A percentile compares a stretch with the other conserved stretches of the same genome.
Conservation (phyloP, 1,140 invertebrate species). For the Halictus rubicundus region DNA sequence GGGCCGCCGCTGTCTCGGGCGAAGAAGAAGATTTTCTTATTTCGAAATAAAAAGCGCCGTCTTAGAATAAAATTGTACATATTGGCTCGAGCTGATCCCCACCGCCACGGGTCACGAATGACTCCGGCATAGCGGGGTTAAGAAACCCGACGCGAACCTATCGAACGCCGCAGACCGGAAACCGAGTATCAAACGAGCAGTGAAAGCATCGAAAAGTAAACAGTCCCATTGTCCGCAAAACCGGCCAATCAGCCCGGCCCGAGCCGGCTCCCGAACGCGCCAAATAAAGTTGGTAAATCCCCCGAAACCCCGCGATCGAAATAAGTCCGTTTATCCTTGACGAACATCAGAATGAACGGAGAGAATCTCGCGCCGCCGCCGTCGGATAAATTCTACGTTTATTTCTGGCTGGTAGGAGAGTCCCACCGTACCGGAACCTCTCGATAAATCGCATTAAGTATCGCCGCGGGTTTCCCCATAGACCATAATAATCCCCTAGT, state of each 20-base stretch:
- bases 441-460: constrained; percentile 1
- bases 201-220: background rate
- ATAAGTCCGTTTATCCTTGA: constrained; percentile 47
- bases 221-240: background rate
- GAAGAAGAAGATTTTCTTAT: no score
- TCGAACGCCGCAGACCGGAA: no score
- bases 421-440: background rate
- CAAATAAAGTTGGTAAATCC: constrained; percentile 43
- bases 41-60: no score
- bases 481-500: no score
- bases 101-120: no score
- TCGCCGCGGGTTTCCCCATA: background rate
- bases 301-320: constrained; percentile 26
- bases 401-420: constrained; percentile 22
- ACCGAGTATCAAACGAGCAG: no score
- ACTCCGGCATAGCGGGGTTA: no score
- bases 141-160: no score
- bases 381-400: constrained; percentile 24
- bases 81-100: no score
- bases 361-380: constrained; percentile 11
- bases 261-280: constrained; percentile 16
- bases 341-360: constrained; percentile 45
- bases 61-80: no score
- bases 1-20: no score
- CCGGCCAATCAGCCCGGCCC: background rate